Conservation (phyloP, 1,140 invertebrate species). For the Drosophila mayri region DNA sequence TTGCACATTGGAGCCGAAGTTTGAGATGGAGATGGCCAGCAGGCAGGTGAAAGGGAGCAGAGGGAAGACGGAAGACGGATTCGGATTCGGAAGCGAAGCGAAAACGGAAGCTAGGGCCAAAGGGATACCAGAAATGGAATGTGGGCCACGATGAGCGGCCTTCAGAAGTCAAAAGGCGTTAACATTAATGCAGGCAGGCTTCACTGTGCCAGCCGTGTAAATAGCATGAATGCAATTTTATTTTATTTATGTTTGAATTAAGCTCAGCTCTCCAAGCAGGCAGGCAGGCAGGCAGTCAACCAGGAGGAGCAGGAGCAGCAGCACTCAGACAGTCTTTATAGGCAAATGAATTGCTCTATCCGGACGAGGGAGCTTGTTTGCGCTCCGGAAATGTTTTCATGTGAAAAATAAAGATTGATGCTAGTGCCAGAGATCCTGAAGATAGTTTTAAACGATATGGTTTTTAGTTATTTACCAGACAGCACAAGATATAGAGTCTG, state of each 20-base stretch:
- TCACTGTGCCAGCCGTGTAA: constrained; percentile 35
- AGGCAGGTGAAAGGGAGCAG: constrained; percentile 1
- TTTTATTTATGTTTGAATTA: constrained; percentile 66
- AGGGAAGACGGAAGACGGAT: not conserved
- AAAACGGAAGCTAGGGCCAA: constrained; percentile 9
- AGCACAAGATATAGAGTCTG: constrained; percentile 24
- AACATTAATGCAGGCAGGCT: constrained; percentile 35
- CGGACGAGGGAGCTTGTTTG: constrained; percentile 17
- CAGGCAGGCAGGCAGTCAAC: constrained; percentile 24
- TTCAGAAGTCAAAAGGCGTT: constrained; percentile 66
- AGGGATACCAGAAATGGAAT: constrained; percentile 25
- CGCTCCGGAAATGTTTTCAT: constrained; percentile 15
- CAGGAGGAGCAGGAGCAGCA: constrained; percentile 14
- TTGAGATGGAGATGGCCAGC: constrained; percentile 3
- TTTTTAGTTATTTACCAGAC: constrained; percentile 11
- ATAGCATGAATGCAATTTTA: constrained; percentile 52
- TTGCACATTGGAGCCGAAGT: constrained; percentile 14
- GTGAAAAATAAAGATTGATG: constrained; percentile 43
- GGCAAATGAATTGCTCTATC: constrained; percentile 34
- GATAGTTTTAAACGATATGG: constrained; percentile 16
- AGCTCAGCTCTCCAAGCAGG: constrained; percentile 37
- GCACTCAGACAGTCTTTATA: constrained; percentile 45
- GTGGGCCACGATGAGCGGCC: constrained; percentile 52
- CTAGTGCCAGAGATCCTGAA: too few relatives aligned
- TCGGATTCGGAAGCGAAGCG: not conserved